A percentile compares a stretch with the other conserved stretches of the same genome.
Conservation (phyloP, 1,140 invertebrate genomes). For the Paralvinella palmiformis region DNA sequence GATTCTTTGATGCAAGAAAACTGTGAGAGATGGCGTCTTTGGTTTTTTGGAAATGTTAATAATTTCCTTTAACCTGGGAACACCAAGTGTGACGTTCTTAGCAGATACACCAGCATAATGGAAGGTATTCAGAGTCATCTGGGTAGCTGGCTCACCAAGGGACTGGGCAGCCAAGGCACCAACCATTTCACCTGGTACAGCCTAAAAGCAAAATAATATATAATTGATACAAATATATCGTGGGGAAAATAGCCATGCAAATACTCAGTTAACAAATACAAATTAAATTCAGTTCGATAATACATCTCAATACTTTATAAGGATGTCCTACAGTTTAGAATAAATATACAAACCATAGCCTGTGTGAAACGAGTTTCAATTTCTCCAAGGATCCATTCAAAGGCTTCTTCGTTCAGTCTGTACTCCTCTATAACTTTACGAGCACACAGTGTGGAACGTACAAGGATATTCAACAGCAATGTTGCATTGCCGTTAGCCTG, state of each 20-base stretch:
- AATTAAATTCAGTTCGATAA: too few species aligned
- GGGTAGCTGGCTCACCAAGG: constrained; percentile 97
- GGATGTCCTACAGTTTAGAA: too few species aligned
- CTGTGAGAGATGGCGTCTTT: constrained; percentile 96
- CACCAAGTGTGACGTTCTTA: constrained; percentile 99
- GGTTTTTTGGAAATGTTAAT: constrained; percentile 99
- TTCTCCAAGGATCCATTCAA: constrained; percentile 99
- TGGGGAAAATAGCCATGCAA: too few species aligned
- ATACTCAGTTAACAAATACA: too few species aligned
- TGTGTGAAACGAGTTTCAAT: constrained; percentile 98
- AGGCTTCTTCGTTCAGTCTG: constrained; percentile 87
- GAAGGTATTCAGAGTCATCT: constrained; percentile 99
- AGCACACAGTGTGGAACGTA: constrained; percentile 84
- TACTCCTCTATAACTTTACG: constrained; percentile 90
- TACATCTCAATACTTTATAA: too few species aligned
- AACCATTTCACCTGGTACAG: constrained; percentile 95
- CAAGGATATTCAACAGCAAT: constrained; percentile 89
- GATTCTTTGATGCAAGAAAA: constrained; percentile 90
- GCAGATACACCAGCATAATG: constrained; percentile 99
- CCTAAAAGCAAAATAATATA: too few species aligned
- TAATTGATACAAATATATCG: too few species aligned
- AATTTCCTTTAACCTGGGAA: constrained; percentile 90
- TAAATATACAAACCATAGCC: constrained; percentile 65
- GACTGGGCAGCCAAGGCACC: constrained; percentile 97
- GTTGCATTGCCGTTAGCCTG: constrained; percentile 99